Evolutionary conservation across 2,113 vertebrate genomes (phyloP), one percentile per base, ranked within the genome.

Genomic region (Tetraodon nigroviridis): DNA sequence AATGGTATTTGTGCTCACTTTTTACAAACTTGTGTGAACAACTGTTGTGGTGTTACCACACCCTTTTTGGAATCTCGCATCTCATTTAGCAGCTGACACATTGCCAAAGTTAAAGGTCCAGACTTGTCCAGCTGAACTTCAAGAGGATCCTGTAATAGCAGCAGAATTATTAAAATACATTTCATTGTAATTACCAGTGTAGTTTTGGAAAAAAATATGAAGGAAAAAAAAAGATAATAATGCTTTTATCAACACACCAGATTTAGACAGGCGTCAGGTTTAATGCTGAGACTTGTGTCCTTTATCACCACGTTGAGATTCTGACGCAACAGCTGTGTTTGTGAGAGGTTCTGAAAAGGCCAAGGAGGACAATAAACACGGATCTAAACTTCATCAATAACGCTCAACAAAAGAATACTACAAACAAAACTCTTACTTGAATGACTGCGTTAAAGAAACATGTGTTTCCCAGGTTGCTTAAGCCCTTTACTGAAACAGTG

Each of bases 401-500:
- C 4, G 16, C 24, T 5, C 15, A 32, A 17, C 14, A 24, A 7
- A 7, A 5, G 14, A 13, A 21, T 45, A 15, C 0, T 10, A 13
- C 21, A 40, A 58, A 3, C 6, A 4, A 7, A n/a, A 48, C 1
- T n/a, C 61, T 62, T 79, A 98, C 97, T 94, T 99, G 97, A 88
- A 98, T 88, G 62, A 99, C 95, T 2, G 97, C 92, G 58, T 99
- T 99, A 70, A 98, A 99, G 87, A 99, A 98, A 68, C 97, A 99
- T 0, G 97, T 98, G 78, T 99, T 99, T 50, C 96, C 96, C 84
- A 99, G 83, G 78, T 99, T 99, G 84, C 95, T 97, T 57, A 99
- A 92, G 40, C 97, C 97, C 75, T 90, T 94, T 37, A 98, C 93
- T 11, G 86, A 76, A 52, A 94, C 66, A 12, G 87, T 81, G 0